Evolutionary conservation across 30 jellyfish, hydroid and myxozoan species (phyloP).

Genomic region (Hydractinia symbiolongicarpus): DNA sequence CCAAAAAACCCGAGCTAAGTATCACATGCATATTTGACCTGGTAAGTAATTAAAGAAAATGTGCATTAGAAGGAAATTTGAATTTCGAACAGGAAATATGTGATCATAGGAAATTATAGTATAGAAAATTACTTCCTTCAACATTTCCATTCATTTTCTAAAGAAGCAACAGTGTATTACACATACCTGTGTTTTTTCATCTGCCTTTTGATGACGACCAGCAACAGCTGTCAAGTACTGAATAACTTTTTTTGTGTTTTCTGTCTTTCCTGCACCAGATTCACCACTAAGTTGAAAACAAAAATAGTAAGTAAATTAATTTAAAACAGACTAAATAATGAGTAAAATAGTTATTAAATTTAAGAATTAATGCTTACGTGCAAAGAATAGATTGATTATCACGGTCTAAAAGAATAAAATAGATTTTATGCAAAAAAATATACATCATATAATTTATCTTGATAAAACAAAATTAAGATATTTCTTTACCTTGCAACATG

Average conservation of each 20-base stretch:
- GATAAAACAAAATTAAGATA: too few relatives aligned
- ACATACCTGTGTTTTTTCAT: slow-evolving; percentile 21
- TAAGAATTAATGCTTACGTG: slow-evolving; percentile 72
- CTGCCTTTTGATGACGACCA: slow-evolving; percentile 74
- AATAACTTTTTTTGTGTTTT: slow-evolving; percentile 94
- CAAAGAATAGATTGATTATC: slow-evolving; percentile 97
- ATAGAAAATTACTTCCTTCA: too few relatives aligned
- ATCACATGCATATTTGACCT: too few relatives aligned
- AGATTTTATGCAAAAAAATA: neutral
- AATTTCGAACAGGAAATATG: too few relatives aligned
- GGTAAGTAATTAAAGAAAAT: too few relatives aligned
- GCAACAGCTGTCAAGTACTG: slow-evolving; percentile 93
- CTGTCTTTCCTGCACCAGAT: slow-evolving; percentile 99
- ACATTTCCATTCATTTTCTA: too few relatives aligned
- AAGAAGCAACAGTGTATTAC: neutral
- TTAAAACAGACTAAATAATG: neutral
- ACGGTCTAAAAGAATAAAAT: slow-evolving; percentile 55
- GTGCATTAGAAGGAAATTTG: too few relatives aligned
- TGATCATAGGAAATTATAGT: too few relatives aligned
- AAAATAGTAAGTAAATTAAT: neutral
- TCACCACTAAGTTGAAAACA: slow-evolving; percentile 74
- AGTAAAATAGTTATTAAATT: too few relatives aligned
- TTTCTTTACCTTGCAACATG: slow-evolving; percentile 85
- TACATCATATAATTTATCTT: too few relatives aligned
- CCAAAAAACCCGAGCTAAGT: too few relatives aligned